Conservation (phyloP, 2,797 vertebrate genomes). For the Neosilurus mollespiculum region DNA sequence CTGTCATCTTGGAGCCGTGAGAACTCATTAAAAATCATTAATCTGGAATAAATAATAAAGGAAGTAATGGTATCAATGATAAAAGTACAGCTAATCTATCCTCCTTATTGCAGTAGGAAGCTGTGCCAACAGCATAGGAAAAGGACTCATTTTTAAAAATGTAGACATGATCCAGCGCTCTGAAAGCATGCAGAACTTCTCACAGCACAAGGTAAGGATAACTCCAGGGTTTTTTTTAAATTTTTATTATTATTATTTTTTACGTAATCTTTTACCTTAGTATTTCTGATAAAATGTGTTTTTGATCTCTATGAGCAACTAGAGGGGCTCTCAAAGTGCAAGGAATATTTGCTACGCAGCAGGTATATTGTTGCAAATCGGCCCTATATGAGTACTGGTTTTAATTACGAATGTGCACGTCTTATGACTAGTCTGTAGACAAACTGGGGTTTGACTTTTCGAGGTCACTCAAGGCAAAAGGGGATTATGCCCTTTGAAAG, state of each 20-base stretch:
- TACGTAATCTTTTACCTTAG: background rate
- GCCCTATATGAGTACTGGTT: too few species aligned
- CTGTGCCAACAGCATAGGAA: slow-evolving; percentile 33
- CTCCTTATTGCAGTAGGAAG: slow-evolving; percentile 46
- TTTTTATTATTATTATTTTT: background rate
- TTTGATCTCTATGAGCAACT: background rate
- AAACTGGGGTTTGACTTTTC: too few species aligned
- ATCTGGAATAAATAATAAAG: background rate
- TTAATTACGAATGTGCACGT: too few species aligned
- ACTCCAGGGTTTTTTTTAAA: background rate
- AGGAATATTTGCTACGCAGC: too few species aligned
- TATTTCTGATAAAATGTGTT: background rate
- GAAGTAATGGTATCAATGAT: background rate
- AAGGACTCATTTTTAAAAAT: background rate
- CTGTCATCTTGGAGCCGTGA: background rate
- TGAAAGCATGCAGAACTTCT: slow-evolving; percentile 18
- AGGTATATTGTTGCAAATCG: too few species aligned
- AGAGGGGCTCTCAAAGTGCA: too few species aligned
- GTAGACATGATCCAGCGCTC: slow-evolving; percentile 9
- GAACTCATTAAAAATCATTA: background rate
- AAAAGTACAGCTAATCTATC: background rate
- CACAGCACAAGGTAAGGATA: slow-evolving; percentile 61
- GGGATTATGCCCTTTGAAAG: too few species aligned
- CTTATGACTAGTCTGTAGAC: too few species aligned
- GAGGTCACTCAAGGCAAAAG: too few species aligned